Conservation (phyloP, 2,113 vertebrate genomes). For the Varanus salvator region DNA sequence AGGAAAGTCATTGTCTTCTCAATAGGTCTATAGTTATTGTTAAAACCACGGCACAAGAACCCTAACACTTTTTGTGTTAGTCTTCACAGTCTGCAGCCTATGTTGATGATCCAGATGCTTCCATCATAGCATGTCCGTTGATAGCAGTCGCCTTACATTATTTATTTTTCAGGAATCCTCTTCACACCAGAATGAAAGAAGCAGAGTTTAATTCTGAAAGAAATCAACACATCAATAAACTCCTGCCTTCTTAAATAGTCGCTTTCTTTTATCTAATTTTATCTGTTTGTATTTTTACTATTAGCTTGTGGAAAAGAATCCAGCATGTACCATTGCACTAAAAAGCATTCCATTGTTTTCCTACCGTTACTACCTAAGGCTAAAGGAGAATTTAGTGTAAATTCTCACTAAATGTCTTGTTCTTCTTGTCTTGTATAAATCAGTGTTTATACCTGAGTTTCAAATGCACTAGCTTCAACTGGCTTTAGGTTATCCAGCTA, state of each 20-base stretch:
- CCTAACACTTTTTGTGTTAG: not conserved
- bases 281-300: too few relatives aligned
- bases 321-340: not conserved
- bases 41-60: constrained; percentile 28
- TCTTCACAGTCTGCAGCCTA: constrained; percentile 55
- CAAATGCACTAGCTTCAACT: not conserved
- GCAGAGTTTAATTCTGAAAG: constrained; percentile 49
- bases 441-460: not conserved
- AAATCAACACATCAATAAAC: constrained; percentile 47
- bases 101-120: not conserved
- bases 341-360: constrained; percentile 29
- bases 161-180: constrained; percentile 31
- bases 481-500: constrained; percentile 50
- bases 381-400: constrained; percentile 51
- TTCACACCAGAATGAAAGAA: constrained; percentile 20
- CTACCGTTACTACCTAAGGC: constrained; percentile 54
- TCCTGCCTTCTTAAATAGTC: not conserved
- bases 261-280: too few relatives aligned
- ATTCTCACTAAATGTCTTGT: constrained; percentile 13
- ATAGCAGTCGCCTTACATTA: constrained; percentile 9
- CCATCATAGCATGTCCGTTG: not conserved
- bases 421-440: too few relatives aligned
- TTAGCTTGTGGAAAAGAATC: not conserved
- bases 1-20: constrained; percentile 47
- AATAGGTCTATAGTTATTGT: constrained; percentile 41